Conservation (phyloP, 2,888 invertebrate species). For the Chrysotoxum bicinctum region DNA sequence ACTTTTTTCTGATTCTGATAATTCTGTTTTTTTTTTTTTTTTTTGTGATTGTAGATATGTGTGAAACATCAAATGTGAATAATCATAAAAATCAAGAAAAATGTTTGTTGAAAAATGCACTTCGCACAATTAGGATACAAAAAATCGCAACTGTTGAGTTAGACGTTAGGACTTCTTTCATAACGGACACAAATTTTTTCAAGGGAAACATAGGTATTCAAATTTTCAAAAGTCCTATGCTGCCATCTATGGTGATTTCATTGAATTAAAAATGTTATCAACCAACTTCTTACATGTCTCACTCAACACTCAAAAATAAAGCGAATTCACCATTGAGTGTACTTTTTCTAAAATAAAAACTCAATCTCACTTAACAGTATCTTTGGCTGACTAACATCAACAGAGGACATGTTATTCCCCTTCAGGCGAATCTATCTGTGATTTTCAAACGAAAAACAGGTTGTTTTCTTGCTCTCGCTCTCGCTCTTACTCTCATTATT, state of each 20-base stretch:
- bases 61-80: too few relatives aligned
- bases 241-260: slow-evolving; percentile 19
- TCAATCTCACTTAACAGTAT: neutral
- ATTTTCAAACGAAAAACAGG: slow-evolving; percentile 27
- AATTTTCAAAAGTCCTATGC: neutral
- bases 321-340: slow-evolving; percentile 4
- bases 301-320: slow-evolving; percentile 1
- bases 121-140: too few relatives aligned
- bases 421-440: slow-evolving; percentile 35
- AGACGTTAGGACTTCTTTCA: too few relatives aligned
- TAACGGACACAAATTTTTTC: too few relatives aligned
- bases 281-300: neutral
- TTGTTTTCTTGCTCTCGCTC: neutral
- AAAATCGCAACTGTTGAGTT: too few relatives aligned
- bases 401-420: slow-evolving; percentile 3
- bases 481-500: neutral
- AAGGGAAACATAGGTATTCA: too few relatives aligned
- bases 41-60: too few relatives aligned
- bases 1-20: too few relatives aligned
- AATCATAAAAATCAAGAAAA: too few relatives aligned
- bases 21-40: too few relatives aligned
- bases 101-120: too few relatives aligned
- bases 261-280: neutral
- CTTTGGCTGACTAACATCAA: neutral
- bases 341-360: neutral